These are phyloP conservation scores for Micrasema minimum DNA, from an alignment of 1,140 invertebrate species.

Conservation along the genomic window DNA sequence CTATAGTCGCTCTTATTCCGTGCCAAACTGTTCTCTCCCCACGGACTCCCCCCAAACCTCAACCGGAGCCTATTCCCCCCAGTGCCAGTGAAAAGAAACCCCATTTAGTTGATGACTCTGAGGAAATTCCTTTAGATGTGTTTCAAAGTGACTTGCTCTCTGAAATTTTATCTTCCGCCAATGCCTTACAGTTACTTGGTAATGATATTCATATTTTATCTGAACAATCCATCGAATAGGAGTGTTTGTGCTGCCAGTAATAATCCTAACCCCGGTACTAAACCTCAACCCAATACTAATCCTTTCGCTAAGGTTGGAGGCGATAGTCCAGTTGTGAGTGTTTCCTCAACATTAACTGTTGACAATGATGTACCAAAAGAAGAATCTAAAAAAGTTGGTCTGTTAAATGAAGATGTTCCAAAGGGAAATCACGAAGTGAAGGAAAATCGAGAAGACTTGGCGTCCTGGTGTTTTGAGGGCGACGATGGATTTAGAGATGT, in stretches of 20 bases:
- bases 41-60: not conserved
- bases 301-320: not conserved
- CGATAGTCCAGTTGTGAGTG: slow-evolving; percentile 7
- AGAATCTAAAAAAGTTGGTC: not conserved
- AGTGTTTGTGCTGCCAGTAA: not conserved
- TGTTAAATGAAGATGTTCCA: too few relatives aligned
- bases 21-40: slow-evolving; percentile 39
- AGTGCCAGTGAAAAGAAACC: slow-evolving; percentile 12
- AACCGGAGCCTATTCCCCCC: not conserved
- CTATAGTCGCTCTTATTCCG: slow-evolving; percentile 49
- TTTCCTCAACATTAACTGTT: not conserved
- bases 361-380: not conserved
- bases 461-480: slow-evolving; percentile 54
- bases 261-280: not conserved
- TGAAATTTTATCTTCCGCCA: slow-evolving; percentile 50
- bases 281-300: not conserved
- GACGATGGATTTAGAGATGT: slow-evolving; percentile 65
- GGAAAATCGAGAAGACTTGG: slow-evolving; percentile 27
- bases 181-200: slow-evolving; percentile 34
- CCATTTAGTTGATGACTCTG: slow-evolving; percentile 1
- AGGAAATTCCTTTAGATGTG: slow-evolving; percentile 40
- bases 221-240: not conserved
- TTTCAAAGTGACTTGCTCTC: slow-evolving; percentile 49
- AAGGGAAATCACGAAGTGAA: not conserved
- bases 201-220: slow-evolving; percentile 35